Conservation (phyloP, 1,140 invertebrate genomes). For the Pectinophora gossypiella region DNA sequence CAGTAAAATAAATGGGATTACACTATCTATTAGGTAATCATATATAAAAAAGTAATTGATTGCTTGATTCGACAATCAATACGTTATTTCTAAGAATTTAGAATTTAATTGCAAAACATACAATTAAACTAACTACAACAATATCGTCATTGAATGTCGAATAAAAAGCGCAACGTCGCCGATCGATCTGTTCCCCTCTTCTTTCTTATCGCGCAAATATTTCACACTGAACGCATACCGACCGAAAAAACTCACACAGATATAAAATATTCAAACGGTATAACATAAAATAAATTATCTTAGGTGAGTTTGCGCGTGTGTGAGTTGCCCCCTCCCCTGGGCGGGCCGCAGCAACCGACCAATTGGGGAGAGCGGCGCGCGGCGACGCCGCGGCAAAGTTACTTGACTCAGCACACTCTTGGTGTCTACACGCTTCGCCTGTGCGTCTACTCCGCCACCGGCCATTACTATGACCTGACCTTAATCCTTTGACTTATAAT, state of each 20-base stretch:
- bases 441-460: not conserved
- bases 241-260: slow-evolving; percentile 72
- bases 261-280: slow-evolving; percentile 75
- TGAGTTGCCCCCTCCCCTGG: slow-evolving; percentile 59
- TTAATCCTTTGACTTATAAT: slow-evolving; percentile 31
- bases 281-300: slow-evolving; percentile 75
- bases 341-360: slow-evolving; percentile 51
- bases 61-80: too few relatives aligned
- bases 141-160: slow-evolving; percentile 40
- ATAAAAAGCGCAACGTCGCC: slow-evolving; percentile 68
- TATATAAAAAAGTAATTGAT: too few relatives aligned
- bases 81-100: too few relatives aligned
- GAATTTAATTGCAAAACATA: too few relatives aligned
- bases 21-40: too few relatives aligned
- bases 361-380: slow-evolving; percentile 61
- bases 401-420: slow-evolving; percentile 34
- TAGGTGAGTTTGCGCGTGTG: slow-evolving; percentile 61
- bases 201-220: slow-evolving; percentile 74
- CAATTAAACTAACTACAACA: slow-evolving; percentile 56
- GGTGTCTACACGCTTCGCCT: slow-evolving; percentile 20
- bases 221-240: slow-evolving; percentile 71
- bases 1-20: too few relatives aligned
- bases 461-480: slow-evolving; percentile 28
- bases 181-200: slow-evolving; percentile 72
- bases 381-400: slow-evolving; percentile 28